Conservation (phyloP, 2,888 invertebrate species). For the Cataglyphis livida region DNA sequence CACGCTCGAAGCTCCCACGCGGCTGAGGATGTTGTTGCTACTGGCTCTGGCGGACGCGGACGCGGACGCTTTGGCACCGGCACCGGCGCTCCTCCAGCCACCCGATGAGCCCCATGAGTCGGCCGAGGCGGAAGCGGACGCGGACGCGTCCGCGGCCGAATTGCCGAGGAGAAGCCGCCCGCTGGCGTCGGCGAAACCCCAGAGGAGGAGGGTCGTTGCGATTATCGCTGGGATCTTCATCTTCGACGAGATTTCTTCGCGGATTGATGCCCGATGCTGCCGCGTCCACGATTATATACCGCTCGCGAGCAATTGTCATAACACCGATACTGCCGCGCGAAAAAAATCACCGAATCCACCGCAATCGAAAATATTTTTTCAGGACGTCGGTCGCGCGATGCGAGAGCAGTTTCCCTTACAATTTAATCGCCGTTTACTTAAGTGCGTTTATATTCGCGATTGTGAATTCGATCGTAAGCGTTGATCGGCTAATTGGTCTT, state of each 20-base stretch:
- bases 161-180: background rate
- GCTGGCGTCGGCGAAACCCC: conserved; percentile 55
- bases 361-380: conserved; percentile 7
- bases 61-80: background rate
- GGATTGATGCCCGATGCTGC: conserved; percentile 58
- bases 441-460: background rate
- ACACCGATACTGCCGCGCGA: conserved; percentile 19
- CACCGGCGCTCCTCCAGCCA: background rate
- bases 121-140: background rate
- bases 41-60: conserved; percentile 2
- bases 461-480: background rate
- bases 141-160: background rate
- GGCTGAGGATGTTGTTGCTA: conserved; percentile 18
- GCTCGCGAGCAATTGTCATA: conserved; percentile 56
- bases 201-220: conserved; percentile 58
- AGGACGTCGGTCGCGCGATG: background rate
- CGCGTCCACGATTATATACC: conserved; percentile 55
- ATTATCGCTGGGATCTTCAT: conserved; percentile 68
- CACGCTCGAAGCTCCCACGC: background rate
- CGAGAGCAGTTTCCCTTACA: background rate
- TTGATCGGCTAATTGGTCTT: background rate
- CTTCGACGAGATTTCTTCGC: conserved; percentile 64
- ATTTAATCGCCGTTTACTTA: background rate
- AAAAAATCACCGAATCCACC: background rate
- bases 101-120: background rate